A percentile compares a stretch with the other conserved stretches of the same genome.
Evolutionary conservation across 2,888 invertebrate species (phyloP).

Genomic region (Schizotus pectinicornis): DNA sequence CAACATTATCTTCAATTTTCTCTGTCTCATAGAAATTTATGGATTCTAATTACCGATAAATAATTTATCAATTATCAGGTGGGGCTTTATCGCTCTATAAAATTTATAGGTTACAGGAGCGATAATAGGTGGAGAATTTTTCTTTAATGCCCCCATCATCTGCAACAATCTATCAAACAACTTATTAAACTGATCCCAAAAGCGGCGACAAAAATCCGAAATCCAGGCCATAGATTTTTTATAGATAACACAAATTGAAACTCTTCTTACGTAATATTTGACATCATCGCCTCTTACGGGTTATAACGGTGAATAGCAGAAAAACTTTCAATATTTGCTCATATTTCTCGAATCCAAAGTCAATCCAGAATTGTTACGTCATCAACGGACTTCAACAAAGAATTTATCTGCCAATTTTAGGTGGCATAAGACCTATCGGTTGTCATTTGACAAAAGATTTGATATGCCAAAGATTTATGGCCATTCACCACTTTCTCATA

Average conservation of each 20-base stretch:
- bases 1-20: slow-evolving; percentile 29
- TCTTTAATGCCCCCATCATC: slow-evolving; percentile 3
- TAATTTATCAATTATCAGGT: slow-evolving; percentile 50
- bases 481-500: too few relatives aligned
- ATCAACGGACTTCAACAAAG: too few relatives aligned
- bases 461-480: too few relatives aligned
- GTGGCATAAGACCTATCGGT: too few relatives aligned
- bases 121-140: slow-evolving; percentile 12
- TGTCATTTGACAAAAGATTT: too few relatives aligned
- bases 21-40: slow-evolving; percentile 43
- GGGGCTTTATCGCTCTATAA: slow-evolving; percentile 46
- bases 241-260: background rate
- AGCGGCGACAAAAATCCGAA: background rate
- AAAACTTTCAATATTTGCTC: too few relatives aligned
- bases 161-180: background rate
- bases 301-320: too few relatives aligned
- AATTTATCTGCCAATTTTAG: too few relatives aligned
- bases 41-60: slow-evolving; percentile 51
- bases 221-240: too few relatives aligned
- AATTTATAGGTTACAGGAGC: slow-evolving; percentile 39
- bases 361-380: too few relatives aligned
- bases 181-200: background rate
- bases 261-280: background rate
- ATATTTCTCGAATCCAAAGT: too few relatives aligned
- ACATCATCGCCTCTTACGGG: too few relatives aligned